Conservation (phyloP, 2,888 invertebrate species). For the Endotricha flammealis region DNA sequence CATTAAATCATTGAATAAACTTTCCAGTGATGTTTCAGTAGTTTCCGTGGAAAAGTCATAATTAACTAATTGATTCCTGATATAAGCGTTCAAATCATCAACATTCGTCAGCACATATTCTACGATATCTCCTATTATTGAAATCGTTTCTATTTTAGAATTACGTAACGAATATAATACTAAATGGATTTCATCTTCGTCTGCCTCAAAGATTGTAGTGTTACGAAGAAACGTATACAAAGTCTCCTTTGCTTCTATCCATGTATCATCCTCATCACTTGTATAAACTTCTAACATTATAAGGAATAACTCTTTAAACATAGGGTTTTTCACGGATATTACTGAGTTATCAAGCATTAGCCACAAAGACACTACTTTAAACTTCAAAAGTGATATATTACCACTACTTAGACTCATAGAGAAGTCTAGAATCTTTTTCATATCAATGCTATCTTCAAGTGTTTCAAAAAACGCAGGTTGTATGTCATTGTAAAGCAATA, state of each 20-base stretch:
- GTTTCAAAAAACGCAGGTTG: conserved; percentile 65
- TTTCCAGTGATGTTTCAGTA: conserved; percentile 45
- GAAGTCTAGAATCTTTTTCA: conserved; percentile 58
- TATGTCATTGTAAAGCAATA: conserved; percentile 60
- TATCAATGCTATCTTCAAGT: conserved; percentile 61
- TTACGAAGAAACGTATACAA: conserved; percentile 78
- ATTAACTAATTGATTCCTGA: conserved; percentile 53
- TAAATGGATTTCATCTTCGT: conserved; percentile 81
- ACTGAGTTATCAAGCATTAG: conserved; percentile 65
- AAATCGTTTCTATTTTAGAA: conserved; percentile 44
- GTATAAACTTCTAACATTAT: conserved; percentile 78
- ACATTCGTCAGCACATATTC: conserved; percentile 55
- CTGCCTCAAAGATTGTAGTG: conserved; percentile 81
- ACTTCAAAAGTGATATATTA: conserved; percentile 52
- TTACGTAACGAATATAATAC: conserved; percentile 79
- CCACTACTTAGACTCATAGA: conserved; percentile 43
- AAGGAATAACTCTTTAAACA: conserved; percentile 74
- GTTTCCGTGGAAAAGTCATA: conserved; percentile 55
- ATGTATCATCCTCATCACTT: conserved; percentile 48
- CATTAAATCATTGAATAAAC: conserved; percentile 59
- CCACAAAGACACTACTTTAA: conserved; percentile 68
- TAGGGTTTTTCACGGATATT: conserved; percentile 67
- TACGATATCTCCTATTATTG: conserved; percentile 52
- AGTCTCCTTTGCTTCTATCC: conserved; percentile 73
- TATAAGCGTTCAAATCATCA: conserved; percentile 44